These are phyloP conservation scores for Tokudaia tokunoshimensis DNA, from an alignment of 2,797 vertebrate genomes.

Conservation along the genomic window DNA sequence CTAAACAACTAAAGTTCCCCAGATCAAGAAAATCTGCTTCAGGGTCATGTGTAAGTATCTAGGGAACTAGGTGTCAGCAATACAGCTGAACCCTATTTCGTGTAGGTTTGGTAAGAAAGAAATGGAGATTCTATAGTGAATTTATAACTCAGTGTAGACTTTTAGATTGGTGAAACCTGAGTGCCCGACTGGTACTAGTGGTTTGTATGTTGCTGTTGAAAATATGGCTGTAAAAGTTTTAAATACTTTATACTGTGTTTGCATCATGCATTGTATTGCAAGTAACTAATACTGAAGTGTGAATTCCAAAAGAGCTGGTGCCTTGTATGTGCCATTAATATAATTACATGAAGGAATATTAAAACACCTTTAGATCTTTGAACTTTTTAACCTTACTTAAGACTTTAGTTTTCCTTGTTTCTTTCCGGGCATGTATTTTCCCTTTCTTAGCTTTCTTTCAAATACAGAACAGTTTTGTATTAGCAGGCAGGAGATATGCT, in stretches of 20 bases:
- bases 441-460: background rate
- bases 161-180: conserved; percentile 42
- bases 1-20: conserved; percentile 64
- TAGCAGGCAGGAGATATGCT: background rate
- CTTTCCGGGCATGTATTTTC: background rate
- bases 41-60: conserved; percentile 73
- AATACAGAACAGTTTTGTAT: conserved; percentile 5
- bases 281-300: conserved; percentile 25
- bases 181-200: background rate
- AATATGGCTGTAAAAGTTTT: conserved; percentile 27
- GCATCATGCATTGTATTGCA: conserved; percentile 27
- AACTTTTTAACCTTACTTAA: conserved; percentile 59
- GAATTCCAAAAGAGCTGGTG: conserved; percentile 32
- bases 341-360: conserved; percentile 10
- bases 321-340: conserved; percentile 48
- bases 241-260: background rate
- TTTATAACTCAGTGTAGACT: conserved; percentile 42
- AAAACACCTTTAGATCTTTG: conserved; percentile 11
- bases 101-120: conserved; percentile 57
- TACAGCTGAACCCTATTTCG: background rate
- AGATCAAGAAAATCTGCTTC: conserved; percentile 63
- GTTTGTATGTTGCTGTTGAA: conserved; percentile 34
- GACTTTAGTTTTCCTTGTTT: conserved; percentile 43
- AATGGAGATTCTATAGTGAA: conserved; percentile 17
- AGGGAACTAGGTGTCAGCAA: conserved; percentile 48